These are phyloP conservation scores for Iselma pallidipennis DNA, from an alignment of 2,888 invertebrate genomes.

Conservation along the genomic window DNA sequence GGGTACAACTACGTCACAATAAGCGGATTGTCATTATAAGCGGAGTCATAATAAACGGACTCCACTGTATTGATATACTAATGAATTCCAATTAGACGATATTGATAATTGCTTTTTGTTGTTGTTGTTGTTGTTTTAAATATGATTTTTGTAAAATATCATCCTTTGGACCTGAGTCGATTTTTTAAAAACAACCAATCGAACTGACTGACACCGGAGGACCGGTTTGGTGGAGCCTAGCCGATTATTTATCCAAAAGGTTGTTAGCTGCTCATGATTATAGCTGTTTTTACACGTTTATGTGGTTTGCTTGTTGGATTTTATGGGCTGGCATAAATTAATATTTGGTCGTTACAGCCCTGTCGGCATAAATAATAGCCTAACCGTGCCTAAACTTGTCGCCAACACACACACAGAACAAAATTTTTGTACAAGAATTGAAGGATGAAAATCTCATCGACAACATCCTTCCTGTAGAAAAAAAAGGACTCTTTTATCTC, in stretches of 20 bases:
- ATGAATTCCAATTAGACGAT: too few relatives aligned
- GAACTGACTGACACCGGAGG: constrained; percentile 24
- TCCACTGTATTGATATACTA: too few relatives aligned
- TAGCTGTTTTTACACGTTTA: constrained; percentile 57
- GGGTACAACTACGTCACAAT: too few relatives aligned
- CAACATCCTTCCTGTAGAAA: too few relatives aligned
- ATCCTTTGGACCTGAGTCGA: too few relatives aligned
- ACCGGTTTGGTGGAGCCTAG: constrained; percentile 50
- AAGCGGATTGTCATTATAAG: too few relatives aligned
- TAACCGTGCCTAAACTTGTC: constrained; percentile 8
- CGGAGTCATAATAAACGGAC: too few relatives aligned
- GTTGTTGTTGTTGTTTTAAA: neutral
- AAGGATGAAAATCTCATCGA: too few relatives aligned
- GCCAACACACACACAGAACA: neutral
- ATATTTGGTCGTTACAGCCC: constrained; percentile 46
- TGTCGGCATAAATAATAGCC: constrained; percentile 27
- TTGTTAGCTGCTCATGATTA: constrained; percentile 56
- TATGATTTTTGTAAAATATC: too few relatives aligned
- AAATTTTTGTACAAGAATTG: neutral
- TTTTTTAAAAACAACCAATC: neutral
- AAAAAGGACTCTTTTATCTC: too few relatives aligned
- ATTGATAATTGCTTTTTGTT: neutral
- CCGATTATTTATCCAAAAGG: constrained; percentile 54
- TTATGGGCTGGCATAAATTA: constrained; percentile 53
- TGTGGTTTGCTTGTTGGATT: constrained; percentile 55